Evolutionary conservation across 2,113 vertebrate genomes (phyloP).

Genomic region (Diphyllodes magnificus): DNA sequence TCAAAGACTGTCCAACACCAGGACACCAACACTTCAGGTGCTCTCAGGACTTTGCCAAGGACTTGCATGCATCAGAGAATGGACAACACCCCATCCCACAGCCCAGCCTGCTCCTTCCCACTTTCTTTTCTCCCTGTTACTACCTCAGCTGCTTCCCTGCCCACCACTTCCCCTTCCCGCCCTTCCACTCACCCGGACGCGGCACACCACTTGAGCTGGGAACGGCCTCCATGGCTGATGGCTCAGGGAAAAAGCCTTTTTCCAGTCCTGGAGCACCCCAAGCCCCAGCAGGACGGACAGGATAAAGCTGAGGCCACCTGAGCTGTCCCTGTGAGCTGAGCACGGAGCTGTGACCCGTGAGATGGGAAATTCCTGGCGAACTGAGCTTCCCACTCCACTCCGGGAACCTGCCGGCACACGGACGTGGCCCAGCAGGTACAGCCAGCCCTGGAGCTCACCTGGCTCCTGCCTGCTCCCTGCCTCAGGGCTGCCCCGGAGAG

Average conservation of each 20-base stretch:
- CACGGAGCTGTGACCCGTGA: not conserved
- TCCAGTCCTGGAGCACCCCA: not conserved
- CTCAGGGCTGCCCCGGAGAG: not conserved
- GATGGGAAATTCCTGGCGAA: not conserved
- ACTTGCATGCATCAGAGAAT: not conserved
- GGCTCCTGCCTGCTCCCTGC: not conserved
- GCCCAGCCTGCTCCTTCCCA: not conserved
- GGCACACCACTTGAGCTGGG: not conserved
- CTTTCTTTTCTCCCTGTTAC: not conserved
- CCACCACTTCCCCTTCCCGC: not conserved
- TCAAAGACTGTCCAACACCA: not conserved
- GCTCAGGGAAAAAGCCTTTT: not conserved
- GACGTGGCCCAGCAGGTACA: not conserved
- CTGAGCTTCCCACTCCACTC: not conserved
- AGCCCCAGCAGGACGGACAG: rapidly evolving
- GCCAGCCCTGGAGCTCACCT: not conserved
- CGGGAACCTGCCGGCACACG: rapidly evolving
- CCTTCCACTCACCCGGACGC: not conserved
- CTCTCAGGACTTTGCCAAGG: not conserved
- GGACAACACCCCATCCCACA: no score
- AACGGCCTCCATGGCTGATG: not conserved
- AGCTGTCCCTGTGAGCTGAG: not conserved
- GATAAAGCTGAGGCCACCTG: not conserved
- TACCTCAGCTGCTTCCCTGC: not conserved
- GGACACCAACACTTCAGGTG: not conserved